Conservation (phyloP, 2,797 vertebrate species). For the Buceros bicornis region DNA sequence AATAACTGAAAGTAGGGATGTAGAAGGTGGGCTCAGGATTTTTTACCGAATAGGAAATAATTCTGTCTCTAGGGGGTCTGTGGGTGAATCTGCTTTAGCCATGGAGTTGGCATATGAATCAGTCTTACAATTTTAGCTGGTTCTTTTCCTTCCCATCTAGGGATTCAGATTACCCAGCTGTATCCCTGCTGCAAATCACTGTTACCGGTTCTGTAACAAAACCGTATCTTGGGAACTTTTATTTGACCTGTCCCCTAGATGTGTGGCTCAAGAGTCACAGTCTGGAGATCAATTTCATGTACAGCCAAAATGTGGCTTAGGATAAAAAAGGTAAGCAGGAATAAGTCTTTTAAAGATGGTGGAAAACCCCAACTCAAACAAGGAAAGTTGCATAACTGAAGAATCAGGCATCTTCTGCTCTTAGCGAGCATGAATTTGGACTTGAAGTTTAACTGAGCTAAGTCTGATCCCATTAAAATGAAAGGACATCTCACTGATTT, state of each 20-base stretch:
- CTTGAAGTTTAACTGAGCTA: not conserved
- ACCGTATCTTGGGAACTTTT: not conserved
- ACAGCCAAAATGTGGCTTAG: not conserved
- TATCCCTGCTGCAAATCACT: not conserved
- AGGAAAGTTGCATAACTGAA: not conserved
- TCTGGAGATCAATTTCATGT: not conserved
- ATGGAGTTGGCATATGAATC: not conserved
- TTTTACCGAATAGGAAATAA: not conserved
- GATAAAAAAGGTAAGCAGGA: not conserved
- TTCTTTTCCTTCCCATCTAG: not conserved
- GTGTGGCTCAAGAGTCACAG: not conserved
- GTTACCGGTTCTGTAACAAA: slow-evolving; percentile 32
- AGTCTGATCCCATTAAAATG: not conserved
- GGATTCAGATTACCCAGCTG: not conserved
- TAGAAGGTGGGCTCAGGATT: not conserved
- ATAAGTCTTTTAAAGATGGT: not conserved
- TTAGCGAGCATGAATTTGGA: not conserved
- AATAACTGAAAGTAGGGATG: not conserved
- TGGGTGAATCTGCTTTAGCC: not conserved
- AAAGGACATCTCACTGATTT: not conserved
- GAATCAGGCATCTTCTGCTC: not conserved
- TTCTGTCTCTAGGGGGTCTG: not conserved
- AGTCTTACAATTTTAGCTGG: not conserved
- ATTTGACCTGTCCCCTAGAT: not conserved
- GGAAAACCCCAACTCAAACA: not conserved